A percentile compares a stretch with the other conserved stretches of the same genome.
These are phyloP conservation scores for Sycophaga agraensis DNA, from an alignment of 1,140 invertebrate genomes.

Conservation along the genomic window DNA sequence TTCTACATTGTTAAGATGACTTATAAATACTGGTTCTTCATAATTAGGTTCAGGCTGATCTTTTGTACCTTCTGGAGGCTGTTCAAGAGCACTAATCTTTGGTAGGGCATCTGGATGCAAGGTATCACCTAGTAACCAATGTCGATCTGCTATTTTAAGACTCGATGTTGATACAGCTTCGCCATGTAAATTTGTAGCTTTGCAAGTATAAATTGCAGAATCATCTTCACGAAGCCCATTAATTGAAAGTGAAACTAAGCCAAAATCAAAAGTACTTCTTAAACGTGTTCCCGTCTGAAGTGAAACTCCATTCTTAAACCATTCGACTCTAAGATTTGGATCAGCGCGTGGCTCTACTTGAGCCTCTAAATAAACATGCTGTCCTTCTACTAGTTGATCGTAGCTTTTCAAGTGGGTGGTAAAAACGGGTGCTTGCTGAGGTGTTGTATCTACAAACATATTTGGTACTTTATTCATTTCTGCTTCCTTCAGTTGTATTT, in stretches of 20 bases:
- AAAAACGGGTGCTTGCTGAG: constrained; percentile 85
- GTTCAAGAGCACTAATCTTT: constrained; percentile 84
- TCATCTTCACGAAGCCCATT: constrained; percentile 84
- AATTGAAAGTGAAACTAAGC: constrained; percentile 88
- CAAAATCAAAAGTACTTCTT: constrained; percentile 90
- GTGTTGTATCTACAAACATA: constrained; percentile 78
- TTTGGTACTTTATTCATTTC: constrained; percentile 85
- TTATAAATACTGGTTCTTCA: constrained; percentile 85
- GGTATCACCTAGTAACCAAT: constrained; percentile 84
- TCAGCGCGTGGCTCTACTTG: constrained; percentile 95
- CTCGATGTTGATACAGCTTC: constrained; percentile 90
- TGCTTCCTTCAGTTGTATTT: constrained; percentile 85
- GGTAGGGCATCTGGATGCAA: constrained; percentile 88
- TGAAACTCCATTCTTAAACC: constrained; percentile 91
- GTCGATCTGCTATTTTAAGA: constrained; percentile 84
- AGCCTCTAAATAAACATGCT: constrained; percentile 91
- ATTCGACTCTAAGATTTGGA: constrained; percentile 86
- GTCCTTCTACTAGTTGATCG: constrained; percentile 83
- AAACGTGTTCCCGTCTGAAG: constrained; percentile 81
- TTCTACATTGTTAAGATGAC: constrained; percentile 87
- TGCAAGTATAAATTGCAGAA: constrained; percentile 92
- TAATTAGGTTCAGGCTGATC: constrained; percentile 75
- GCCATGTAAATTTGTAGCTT: constrained; percentile 85
- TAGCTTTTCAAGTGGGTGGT: constrained; percentile 86
- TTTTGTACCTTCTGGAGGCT: constrained; percentile 64